Evolutionary conservation across 2,888 invertebrate species (phyloP).

Genomic region (Trachelus iudaicus): DNA sequence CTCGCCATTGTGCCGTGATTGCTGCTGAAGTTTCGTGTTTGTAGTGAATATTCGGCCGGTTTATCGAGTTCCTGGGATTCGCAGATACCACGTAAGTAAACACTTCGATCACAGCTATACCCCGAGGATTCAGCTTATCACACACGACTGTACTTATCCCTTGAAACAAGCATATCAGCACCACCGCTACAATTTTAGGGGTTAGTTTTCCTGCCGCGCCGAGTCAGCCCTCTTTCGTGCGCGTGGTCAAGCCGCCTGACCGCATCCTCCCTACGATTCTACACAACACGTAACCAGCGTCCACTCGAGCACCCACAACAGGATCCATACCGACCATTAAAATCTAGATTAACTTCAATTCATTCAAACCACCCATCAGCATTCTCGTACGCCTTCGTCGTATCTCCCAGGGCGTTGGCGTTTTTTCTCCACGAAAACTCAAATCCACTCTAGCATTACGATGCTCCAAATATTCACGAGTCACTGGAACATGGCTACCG

Average conservation of each 20-base stretch:
- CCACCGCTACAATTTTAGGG: conserved; percentile 35
- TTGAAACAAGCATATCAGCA: not conserved
- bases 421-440: not conserved
- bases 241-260: conserved; percentile 35
- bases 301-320: not conserved
- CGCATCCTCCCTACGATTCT: not conserved
- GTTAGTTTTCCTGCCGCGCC: conserved; percentile 44
- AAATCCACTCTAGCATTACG: not conserved
- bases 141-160: not conserved
- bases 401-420: not conserved
- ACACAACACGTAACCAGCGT: not conserved
- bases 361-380: not conserved
- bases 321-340: not conserved
- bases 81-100: conserved; percentile 32
- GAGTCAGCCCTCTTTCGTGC: conserved; percentile 41
- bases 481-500: not conserved
- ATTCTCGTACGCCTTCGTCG: not conserved
- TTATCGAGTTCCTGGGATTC: conserved; percentile 28
- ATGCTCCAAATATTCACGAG: not conserved
- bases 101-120: not conserved
- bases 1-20: conserved; percentile 55
- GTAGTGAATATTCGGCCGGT: conserved; percentile 50
- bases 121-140: not conserved
- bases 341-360: not conserved
- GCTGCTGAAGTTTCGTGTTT: conserved; percentile 50